These are phyloP conservation scores for Bombus waltoni DNA, from an alignment of 1,140 invertebrate genomes.

Conservation along the genomic window DNA sequence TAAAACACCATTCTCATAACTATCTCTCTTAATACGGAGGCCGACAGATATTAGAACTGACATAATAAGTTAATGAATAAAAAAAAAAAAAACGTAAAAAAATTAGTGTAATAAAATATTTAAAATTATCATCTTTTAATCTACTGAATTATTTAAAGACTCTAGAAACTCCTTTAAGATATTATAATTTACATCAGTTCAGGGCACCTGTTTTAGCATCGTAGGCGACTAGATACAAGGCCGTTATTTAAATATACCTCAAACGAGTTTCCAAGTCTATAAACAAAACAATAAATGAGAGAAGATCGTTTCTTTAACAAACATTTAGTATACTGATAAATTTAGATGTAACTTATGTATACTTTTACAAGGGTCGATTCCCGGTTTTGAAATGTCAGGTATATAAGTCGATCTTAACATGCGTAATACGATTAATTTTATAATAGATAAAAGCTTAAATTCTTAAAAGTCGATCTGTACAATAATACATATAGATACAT, in stretches of 20 bases:
- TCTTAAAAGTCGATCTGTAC: constrained; percentile 27
- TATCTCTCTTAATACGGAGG: not conserved
- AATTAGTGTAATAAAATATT: not conserved
- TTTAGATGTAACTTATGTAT: constrained; percentile 12
- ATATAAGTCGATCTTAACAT: constrained; percentile 8
- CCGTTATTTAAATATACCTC: constrained; percentile 27
- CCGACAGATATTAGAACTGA: not conserved
- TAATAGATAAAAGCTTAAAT: not conserved
- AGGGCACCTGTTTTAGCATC: constrained; percentile 13
- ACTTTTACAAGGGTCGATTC: constrained; percentile 2
- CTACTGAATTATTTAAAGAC: not conserved
- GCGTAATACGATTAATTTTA: constrained; percentile 23
- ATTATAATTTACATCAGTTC: constrained; percentile 7
- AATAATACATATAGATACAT: constrained; percentile 19
- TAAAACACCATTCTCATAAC: not conserved
- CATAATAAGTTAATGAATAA: constrained; percentile 8
- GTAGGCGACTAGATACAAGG: constrained; percentile 47
- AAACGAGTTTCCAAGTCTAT: constrained; percentile 6
- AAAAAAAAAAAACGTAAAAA: not conserved
- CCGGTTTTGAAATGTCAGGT: not conserved
- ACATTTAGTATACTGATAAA: not conserved
- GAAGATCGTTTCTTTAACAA: not conserved
- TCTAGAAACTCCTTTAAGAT: not conserved
- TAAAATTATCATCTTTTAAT: not conserved
- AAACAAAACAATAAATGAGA: not conserved